phyloP scores from a whole-genome alignment of 2,797 vertebrate genomes.

The Siniperca undulata region DNA sequence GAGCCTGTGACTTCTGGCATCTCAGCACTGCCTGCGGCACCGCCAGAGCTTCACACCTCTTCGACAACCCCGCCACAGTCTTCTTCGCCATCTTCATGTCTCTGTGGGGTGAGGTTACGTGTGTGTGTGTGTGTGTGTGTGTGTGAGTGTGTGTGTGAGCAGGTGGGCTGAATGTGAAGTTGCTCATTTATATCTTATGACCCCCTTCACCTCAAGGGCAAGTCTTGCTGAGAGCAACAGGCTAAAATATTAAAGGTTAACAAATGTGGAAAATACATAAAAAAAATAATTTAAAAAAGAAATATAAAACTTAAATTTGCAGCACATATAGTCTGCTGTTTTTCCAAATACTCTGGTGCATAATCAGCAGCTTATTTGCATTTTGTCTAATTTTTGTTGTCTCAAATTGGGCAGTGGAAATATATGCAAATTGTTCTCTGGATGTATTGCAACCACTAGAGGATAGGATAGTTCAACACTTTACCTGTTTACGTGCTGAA shows the following conservation, averaged over 20 bases:
- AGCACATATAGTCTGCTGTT: not conserved
- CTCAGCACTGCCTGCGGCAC: constrained; percentile 95
- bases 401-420: not conserved
- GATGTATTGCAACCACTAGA: not conserved
- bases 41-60: constrained; percentile 94
- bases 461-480: not conserved
- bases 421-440: not conserved
- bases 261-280: not conserved
- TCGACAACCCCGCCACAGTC: constrained; percentile 97
- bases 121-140: constrained; percentile 16
- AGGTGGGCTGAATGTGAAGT: constrained; percentile 16
- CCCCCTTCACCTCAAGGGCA: constrained; percentile 15
- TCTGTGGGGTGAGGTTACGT: constrained; percentile 92
- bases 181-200: constrained; percentile 36
- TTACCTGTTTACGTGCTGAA: not conserved
- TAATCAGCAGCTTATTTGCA: not conserved
- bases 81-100: constrained; percentile 99
- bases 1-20: constrained; percentile 95
- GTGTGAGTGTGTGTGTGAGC: constrained; percentile 6
- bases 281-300: no score
- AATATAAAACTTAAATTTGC: not conserved
- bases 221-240: not conserved
- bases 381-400: not conserved
- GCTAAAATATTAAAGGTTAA: not conserved
- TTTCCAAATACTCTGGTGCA: not conserved